A percentile compares a stretch with the other conserved stretches of the same genome.
phyloP scores from a whole-genome alignment of 2,797 vertebrate species.

The Chaetodon trifasciatus region DNA sequence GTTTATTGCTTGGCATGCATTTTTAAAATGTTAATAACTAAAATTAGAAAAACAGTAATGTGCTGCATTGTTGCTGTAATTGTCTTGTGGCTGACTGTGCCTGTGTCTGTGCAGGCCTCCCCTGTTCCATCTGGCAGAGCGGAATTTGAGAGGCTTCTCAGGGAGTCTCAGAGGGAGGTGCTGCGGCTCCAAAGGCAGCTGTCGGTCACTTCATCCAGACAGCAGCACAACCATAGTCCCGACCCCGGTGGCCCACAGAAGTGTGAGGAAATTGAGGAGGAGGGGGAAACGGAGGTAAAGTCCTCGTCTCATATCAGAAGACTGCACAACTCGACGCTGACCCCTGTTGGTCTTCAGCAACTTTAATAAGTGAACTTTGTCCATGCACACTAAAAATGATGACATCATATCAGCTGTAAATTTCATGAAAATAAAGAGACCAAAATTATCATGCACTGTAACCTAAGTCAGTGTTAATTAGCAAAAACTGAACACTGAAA shows the following conservation, averaged over 20 bases:
- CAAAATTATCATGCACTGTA: background rate
- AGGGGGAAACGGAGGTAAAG: constrained; percentile 72
- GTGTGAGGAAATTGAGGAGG: constrained; percentile 39
- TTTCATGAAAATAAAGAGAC: background rate
- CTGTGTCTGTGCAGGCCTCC: constrained; percentile 72
- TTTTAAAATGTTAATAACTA: background rate
- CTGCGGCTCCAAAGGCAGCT: constrained; percentile 96
- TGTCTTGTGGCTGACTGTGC: background rate
- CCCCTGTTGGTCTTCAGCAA: constrained; percentile 48
- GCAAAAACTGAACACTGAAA: background rate
- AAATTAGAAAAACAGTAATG: background rate
- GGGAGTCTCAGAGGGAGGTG: constrained; percentile 96
- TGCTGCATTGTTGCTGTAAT: background rate
- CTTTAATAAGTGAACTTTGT: background rate
- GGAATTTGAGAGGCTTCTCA: constrained; percentile 92
- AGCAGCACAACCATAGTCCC: constrained; percentile 48
- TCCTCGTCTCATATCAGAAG: background rate
- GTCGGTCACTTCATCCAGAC: constrained; percentile 84
- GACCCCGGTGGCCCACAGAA: constrained; percentile 33
- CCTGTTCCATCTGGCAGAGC: constrained; percentile 78
- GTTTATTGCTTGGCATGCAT: background rate
- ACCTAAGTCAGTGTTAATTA: background rate
- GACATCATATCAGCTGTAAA: background rate
- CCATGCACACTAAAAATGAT: constrained; percentile 12
- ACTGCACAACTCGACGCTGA: constrained; percentile 29